Percentiles rank a stretch among this genome's conserved stretches.
Conservation (phyloP, 2,888 invertebrate genomes). For the Spilarctia lutea region DNA sequence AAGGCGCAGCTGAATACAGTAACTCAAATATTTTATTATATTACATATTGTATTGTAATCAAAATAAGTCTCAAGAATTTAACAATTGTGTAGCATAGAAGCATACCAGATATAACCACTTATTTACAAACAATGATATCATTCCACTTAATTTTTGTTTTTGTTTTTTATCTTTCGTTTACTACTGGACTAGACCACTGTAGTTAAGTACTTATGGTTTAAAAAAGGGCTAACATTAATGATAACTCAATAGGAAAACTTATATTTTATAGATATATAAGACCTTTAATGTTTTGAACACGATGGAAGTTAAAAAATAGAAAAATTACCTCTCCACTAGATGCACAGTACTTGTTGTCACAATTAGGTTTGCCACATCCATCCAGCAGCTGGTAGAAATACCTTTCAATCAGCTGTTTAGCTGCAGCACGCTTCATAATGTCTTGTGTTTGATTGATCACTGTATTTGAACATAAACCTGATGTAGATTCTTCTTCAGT, state of each 20-base stretch:
- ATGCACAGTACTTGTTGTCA: constrained; percentile 95
- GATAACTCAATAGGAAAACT: background rate
- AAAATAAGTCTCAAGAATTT: background rate
- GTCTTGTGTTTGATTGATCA: constrained; percentile 78
- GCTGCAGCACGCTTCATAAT: constrained; percentile 92
- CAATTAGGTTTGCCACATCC: constrained; percentile 97
- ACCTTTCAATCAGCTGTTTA: constrained; percentile 95
- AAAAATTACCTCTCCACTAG: constrained; percentile 92
- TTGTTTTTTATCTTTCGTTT: background rate
- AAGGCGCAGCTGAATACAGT: too few species aligned
- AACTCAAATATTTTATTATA: too few species aligned
- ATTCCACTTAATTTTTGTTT: background rate
- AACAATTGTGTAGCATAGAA: background rate
- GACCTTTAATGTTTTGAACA: background rate
- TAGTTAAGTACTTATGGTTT: background rate
- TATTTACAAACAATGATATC: background rate
- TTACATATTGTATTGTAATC: background rate
- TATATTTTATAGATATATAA: background rate
- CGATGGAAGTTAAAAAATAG: constrained; percentile 16
- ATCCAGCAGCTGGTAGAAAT: constrained; percentile 96
- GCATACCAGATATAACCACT: background rate
- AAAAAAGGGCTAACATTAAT: background rate
- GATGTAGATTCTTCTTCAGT: constrained; percentile 66
- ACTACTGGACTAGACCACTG: too few species aligned
- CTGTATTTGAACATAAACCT: constrained; percentile 73